phyloP scores from a whole-genome alignment of 2,797 vertebrate species.

The Rhynchonycteris naso region DNA sequence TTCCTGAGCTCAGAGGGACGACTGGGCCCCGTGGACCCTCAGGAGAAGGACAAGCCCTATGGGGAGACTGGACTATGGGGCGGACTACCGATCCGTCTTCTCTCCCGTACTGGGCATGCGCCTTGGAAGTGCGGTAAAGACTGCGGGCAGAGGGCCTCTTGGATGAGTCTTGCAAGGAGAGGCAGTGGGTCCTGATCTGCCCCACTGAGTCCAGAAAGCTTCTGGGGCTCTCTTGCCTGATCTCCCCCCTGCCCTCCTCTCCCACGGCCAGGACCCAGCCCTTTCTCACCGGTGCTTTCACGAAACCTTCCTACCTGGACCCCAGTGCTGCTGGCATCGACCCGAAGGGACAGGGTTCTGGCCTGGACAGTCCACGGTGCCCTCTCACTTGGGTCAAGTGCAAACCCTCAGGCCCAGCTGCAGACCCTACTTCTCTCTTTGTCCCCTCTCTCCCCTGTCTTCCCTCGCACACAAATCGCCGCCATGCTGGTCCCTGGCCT shows the following conservation, averaged over 20 bases:
- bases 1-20: not conserved
- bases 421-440: no score
- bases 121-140: rapidly evolving
- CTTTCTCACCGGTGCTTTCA: not conserved
- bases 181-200: no score
- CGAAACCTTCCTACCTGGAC: not conserved
- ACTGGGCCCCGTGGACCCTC: not conserved
- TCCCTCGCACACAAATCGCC: rapidly evolving
- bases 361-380: not conserved
- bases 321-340: not conserved
- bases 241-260: not conserved
- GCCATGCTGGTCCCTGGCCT: not conserved
- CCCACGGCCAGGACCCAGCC: not conserved
- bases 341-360: not conserved
- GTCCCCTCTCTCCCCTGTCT: rapidly evolving
- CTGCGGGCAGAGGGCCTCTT: no score
- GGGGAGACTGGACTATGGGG: not conserved
- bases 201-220: not conserved
- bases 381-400: not conserved
- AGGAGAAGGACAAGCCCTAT: not conserved
- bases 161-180: not conserved
- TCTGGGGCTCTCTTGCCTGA: not conserved
- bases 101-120: rapidly evolving
- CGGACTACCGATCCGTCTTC: not conserved
- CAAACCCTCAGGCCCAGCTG: not conserved